Conservation (phyloP, 2,113 vertebrate genomes). For the Toxotes jaculatrix region DNA sequence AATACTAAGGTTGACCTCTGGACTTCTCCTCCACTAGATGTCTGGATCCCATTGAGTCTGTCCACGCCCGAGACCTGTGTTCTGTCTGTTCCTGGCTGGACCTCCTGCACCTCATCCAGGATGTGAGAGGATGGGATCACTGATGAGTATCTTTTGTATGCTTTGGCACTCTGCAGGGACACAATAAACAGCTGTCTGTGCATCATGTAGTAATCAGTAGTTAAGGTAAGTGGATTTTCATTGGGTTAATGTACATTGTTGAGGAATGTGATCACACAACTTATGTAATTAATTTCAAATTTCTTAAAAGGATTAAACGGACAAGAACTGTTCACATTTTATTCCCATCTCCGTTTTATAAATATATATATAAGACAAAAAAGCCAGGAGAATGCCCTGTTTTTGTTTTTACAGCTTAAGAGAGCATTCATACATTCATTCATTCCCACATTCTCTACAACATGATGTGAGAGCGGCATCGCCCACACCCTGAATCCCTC, state of each 20-base stretch:
- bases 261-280: background rate
- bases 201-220: background rate
- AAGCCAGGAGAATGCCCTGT: too few species aligned
- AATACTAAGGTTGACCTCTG: constrained; percentile 71
- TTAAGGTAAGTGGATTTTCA: background rate
- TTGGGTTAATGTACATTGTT: background rate
- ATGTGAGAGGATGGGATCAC: constrained; percentile 80
- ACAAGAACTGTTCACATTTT: too few species aligned
- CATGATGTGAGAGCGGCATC: background rate
- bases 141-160: constrained; percentile 81
- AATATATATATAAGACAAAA: background rate
- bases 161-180: constrained; percentile 75
- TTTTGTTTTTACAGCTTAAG: too few species aligned
- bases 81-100: constrained; percentile 59
- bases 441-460: too few species aligned
- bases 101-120: constrained; percentile 75
- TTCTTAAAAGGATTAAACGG: background rate
- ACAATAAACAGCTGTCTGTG: constrained; percentile 7
- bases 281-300: background rate
- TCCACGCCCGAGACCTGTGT: constrained; percentile 60
- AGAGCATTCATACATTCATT: too few species aligned
- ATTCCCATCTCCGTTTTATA: too few species aligned
- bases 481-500: background rate
- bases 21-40: constrained; percentile 56
- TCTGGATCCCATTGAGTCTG: constrained; percentile 74